These are phyloP conservation scores for Brenthis ino DNA, from an alignment of 2,888 invertebrate species.

Conservation along the genomic window DNA sequence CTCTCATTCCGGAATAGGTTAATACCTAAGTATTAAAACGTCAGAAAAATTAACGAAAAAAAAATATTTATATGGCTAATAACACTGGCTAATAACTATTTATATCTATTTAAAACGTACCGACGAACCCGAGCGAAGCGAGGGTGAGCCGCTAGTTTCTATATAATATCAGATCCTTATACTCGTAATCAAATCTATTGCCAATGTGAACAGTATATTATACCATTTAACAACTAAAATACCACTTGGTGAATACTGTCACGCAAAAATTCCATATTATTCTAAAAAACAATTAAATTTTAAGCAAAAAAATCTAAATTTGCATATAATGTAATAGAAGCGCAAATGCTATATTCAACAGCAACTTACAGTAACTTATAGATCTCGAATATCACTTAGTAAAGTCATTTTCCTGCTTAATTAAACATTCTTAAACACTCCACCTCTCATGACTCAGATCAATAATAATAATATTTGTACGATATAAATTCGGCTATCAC, in stretches of 20 bases:
- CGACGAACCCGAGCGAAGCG: too few species aligned
- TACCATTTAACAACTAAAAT: neutral
- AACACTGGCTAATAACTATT: too few species aligned
- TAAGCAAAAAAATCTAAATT: neutral
- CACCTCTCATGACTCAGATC: too few species aligned
- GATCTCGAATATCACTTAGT: neutral
- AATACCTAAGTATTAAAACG: too few species aligned
- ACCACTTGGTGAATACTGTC: neutral
- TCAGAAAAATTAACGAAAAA: too few species aligned
- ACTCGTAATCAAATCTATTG: neutral
- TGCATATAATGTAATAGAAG: neutral
- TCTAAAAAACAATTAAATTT: neutral
- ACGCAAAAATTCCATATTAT: neutral
- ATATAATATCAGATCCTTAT: neutral
- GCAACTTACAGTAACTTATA: neutral
- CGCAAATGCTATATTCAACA: neutral
- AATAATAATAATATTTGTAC: conserved; percentile 18
- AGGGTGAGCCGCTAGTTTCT: too few species aligned
- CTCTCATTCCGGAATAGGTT: too few species aligned
- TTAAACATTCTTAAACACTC: neutral
- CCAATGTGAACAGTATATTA: conserved; percentile 6
- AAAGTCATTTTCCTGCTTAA: neutral
- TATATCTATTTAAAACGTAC: too few species aligned
- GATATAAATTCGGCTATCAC: conserved; percentile 42
- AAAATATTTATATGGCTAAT: too few species aligned